A percentile compares a stretch with the other conserved stretches of the same genome.
These are phyloP conservation scores for Anthopleura xanthogrammica DNA, from an alignment of 92 coral and sea anemone species.

Conservation along the genomic window DNA sequence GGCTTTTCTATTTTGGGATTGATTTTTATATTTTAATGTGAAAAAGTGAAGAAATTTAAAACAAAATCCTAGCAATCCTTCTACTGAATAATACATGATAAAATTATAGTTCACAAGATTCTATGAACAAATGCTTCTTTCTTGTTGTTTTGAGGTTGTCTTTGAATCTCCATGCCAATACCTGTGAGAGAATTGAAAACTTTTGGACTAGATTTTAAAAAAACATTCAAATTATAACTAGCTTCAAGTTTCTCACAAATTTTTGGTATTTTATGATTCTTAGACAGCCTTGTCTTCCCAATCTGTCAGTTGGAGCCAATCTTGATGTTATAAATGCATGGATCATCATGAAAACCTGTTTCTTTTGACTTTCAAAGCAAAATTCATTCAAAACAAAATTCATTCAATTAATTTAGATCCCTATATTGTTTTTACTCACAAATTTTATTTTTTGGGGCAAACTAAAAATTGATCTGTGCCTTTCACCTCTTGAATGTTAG, in stretches of 20 bases:
- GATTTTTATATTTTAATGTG: background rate
- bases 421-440: background rate
- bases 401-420: background rate
- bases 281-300: background rate
- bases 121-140: background rate
- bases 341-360: background rate
- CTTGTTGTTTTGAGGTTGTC: background rate
- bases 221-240: background rate
- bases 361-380: background rate
- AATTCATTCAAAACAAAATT: background rate
- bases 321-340: conserved; percentile 32
- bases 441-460: background rate
- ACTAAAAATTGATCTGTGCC: conserved; percentile 4
- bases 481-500: conserved; percentile 12
- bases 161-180: background rate
- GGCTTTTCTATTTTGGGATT: background rate
- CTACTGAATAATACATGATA: background rate
- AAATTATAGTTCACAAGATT: background rate
- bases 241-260: background rate
- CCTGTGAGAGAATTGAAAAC: background rate
- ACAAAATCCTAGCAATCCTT: background rate
- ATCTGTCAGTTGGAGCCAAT: conserved; percentile 28
- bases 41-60: background rate
- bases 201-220: background rate
- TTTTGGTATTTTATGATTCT: background rate